Conservation (phyloP, 2,797 vertebrate genomes). For the Thunnus albacares region DNA sequence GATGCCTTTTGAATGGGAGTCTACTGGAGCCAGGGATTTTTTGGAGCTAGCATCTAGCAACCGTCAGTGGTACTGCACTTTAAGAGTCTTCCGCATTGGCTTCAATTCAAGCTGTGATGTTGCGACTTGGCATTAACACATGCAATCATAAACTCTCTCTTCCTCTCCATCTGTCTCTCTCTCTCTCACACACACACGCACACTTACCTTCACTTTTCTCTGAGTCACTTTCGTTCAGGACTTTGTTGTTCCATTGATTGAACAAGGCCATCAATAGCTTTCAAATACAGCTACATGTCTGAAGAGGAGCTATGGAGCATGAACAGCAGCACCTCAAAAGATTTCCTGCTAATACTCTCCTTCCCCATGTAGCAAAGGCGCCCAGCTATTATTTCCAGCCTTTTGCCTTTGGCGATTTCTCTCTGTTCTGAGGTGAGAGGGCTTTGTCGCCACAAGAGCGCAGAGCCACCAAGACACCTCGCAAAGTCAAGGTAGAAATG, state of each 20-base stretch:
- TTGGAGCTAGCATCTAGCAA: too few species aligned
- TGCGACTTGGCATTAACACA: neutral
- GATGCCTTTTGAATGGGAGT: too few species aligned
- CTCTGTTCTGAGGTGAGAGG: conserved; percentile 80
- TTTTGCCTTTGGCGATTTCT: conserved; percentile 78
- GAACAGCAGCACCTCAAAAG: conserved; percentile 82
- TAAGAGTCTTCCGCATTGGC: too few species aligned
- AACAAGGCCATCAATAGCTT: conserved; percentile 84
- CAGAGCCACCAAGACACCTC: conserved; percentile 71
- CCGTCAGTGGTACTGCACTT: too few species aligned
- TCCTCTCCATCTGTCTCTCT: conserved; percentile 4
- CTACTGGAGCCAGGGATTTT: too few species aligned
- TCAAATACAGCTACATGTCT: conserved; percentile 85
- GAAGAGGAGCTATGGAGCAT: conserved; percentile 82
- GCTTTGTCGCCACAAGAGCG: conserved; percentile 70
- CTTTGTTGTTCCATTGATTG: conserved; percentile 86
- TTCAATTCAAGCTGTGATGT: too few species aligned
- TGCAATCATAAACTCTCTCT: conserved; percentile 37
- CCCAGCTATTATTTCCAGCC: conserved; percentile 80
- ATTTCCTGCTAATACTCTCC: conserved; percentile 79
- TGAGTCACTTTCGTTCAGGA: conserved; percentile 82
- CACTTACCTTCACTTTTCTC: conserved; percentile 70
- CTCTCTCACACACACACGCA: conserved; percentile 29
- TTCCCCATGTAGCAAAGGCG: conserved; percentile 66
- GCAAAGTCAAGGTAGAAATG: conserved; percentile 71